These are phyloP conservation scores for Diploptera punctata DNA, from an alignment of 2,888 invertebrate species.

Conservation along the genomic window DNA sequence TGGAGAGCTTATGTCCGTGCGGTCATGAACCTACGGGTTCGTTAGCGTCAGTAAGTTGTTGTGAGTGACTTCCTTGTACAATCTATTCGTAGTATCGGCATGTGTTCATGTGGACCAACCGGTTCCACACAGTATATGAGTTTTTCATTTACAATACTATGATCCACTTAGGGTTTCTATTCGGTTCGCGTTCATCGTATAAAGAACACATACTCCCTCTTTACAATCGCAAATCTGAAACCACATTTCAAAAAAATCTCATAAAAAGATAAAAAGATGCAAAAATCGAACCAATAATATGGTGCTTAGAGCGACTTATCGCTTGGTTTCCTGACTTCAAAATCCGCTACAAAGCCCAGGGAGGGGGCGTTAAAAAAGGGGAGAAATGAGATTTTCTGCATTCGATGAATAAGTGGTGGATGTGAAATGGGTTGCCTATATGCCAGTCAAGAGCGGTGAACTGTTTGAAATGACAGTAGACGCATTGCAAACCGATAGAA, in stretches of 20 bases:
- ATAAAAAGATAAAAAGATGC: conserved; percentile 36
- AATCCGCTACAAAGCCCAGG: conserved; percentile 25
- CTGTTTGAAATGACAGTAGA: conserved; percentile 31
- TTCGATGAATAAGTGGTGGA: conserved; percentile 9
- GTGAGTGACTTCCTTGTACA: no score
- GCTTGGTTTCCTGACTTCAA: conserved; percentile 38
- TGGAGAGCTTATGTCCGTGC: no score
- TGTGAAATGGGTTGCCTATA: conserved; percentile 27
- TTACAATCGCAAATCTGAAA: conserved; percentile 13
- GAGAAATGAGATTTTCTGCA: background rate
- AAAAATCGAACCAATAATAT: conserved; percentile 40
- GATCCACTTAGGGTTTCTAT: conserved; percentile 9
- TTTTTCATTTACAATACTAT: no score
- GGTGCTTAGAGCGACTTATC: conserved; percentile 40
- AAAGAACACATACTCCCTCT: conserved; percentile 18
- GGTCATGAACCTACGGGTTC: no score
- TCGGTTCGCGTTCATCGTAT: conserved; percentile 3
- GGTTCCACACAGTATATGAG: no score
- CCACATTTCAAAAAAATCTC: conserved; percentile 24
- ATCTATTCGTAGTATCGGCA: no score
- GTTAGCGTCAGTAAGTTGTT: no score
- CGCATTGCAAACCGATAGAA: conserved; percentile 37
- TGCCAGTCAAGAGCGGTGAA: conserved; percentile 7
- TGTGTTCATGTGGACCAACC: no score
- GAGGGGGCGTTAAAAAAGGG: conserved; percentile 7